Percentiles rank a stretch among this genome's conserved stretches.
phyloP scores from a whole-genome alignment of 1,140 invertebrate species.

The Metaphire vulgaris region DNA sequence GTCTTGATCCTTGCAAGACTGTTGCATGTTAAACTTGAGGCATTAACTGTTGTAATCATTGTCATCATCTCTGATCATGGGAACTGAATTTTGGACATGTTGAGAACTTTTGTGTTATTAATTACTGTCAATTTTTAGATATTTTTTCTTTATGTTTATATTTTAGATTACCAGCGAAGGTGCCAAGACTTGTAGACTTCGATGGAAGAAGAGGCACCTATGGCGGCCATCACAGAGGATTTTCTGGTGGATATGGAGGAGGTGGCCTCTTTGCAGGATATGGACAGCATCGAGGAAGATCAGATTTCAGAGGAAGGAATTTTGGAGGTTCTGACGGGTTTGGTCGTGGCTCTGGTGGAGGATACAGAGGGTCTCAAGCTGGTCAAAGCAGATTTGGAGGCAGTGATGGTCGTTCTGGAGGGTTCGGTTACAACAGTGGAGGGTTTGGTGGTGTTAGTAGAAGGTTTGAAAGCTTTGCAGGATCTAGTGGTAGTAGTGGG shows the following conservation, averaged over 20 bases:
- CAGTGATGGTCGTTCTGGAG: background rate
- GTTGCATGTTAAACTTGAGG: too few species aligned
- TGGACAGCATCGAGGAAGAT: background rate
- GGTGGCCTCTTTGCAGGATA: constrained; percentile 15
- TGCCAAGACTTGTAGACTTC: constrained; percentile 2
- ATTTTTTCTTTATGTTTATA: background rate
- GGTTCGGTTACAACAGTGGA: background rate
- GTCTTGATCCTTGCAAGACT: background rate
- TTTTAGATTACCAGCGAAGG: background rate
- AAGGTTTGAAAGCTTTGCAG: background rate
- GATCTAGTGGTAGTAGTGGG: background rate
- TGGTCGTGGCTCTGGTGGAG: constrained; percentile 5
- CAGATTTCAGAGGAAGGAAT: background rate
- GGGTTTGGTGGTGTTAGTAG: background rate
- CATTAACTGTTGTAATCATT: too few species aligned
- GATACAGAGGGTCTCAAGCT: too few species aligned
- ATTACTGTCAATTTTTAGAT: too few species aligned
- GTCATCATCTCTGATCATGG: too few species aligned
- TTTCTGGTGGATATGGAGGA: constrained; percentile 12
- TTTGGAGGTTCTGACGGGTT: constrained; percentile 12
- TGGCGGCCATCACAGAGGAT: constrained; percentile 14
- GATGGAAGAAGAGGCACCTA: constrained; percentile 13
- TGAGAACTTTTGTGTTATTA: too few species aligned
- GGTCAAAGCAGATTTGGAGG: too few species aligned
- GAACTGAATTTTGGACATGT: too few species aligned